Evolutionary conservation across 2,113 vertebrate species (phyloP).

Genomic region (Ophthalmolycus amberensis): DNA sequence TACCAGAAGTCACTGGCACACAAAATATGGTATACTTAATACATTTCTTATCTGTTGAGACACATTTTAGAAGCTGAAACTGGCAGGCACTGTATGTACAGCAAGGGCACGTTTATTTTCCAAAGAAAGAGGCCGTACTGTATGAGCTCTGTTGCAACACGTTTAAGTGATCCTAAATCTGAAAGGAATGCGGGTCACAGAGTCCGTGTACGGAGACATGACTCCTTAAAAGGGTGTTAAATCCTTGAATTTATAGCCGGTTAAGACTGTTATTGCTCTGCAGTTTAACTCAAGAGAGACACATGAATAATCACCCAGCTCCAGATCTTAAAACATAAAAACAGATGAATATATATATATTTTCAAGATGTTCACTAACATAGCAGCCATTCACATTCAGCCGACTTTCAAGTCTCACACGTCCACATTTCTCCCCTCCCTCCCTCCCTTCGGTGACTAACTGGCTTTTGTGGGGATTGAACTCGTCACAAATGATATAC

Average conservation of each 20-base stretch:
- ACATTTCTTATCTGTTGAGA: slow-evolving; percentile 7
- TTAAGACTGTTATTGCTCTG: slow-evolving; percentile 41
- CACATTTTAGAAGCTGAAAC: background rate
- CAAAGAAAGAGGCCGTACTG: background rate
- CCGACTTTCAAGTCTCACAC: background rate
- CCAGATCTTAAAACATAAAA: slow-evolving; percentile 11
- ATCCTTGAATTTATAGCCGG: slow-evolving; percentile 38
- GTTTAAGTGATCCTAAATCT: slow-evolving; percentile 55
- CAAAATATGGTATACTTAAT: slow-evolving; percentile 18
- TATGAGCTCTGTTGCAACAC: background rate
- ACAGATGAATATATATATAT: slow-evolving; percentile 7
- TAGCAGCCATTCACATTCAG: slow-evolving; percentile 6
- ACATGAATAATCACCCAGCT: slow-evolving; percentile 15
- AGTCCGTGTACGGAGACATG: slow-evolving; percentile 10
- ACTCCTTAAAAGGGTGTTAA: slow-evolving; percentile 40
- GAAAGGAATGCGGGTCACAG: slow-evolving; percentile 32
- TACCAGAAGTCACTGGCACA: slow-evolving; percentile 8
- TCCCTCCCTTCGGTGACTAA: background rate
- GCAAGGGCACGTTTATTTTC: background rate
- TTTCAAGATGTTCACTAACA: slow-evolving; percentile 31
- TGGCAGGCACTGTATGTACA: background rate
- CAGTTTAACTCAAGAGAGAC: slow-evolving; percentile 27
- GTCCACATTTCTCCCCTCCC: background rate
- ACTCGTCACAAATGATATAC: slow-evolving; percentile 25
- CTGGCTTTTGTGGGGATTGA: slow-evolving; percentile 11